phyloP scores from a whole-genome alignment of 2,888 invertebrate genomes.

The Cenopis cana region DNA sequence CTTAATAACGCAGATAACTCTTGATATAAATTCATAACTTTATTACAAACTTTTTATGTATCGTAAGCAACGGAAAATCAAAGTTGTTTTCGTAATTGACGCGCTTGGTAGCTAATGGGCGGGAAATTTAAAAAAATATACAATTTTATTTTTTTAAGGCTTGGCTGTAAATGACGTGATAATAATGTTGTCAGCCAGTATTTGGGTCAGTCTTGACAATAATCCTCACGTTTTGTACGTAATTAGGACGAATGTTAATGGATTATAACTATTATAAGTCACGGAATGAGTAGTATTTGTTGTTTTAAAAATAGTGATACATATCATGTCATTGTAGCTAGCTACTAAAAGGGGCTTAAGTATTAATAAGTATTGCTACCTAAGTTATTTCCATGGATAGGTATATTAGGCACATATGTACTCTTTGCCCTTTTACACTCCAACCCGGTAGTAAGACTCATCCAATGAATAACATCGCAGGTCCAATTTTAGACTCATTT shows the following conservation, averaged over 20 bases:
- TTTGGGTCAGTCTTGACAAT: constrained; percentile 35
- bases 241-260: constrained; percentile 35
- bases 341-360: neutral
- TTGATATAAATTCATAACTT: neutral
- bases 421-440: neutral
- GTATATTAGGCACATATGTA: constrained; percentile 6
- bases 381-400: neutral
- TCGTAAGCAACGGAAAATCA: constrained; percentile 29
- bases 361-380: neutral
- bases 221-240: constrained; percentile 31
- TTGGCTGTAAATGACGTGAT: constrained; percentile 30
- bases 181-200: constrained; percentile 30
- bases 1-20: constrained; percentile 15
- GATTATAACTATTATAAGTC: constrained; percentile 25
- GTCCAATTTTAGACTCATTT: neutral
- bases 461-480: neutral
- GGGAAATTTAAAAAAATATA: constrained; percentile 48
- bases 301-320: constrained; percentile 6
- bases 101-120: constrained; percentile 52
- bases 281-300: constrained; percentile 31
- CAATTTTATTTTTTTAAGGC: constrained; percentile 38
- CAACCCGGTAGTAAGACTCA: constrained; percentile 2
- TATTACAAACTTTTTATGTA: neutral
- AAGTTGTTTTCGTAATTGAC: constrained; percentile 59
- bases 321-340: neutral